Evolutionary conservation across 2,113 vertebrate genomes (phyloP), one percentile per base, ranked within the genome.

Genomic region (Oncorhynchus kisutch): DNA sequence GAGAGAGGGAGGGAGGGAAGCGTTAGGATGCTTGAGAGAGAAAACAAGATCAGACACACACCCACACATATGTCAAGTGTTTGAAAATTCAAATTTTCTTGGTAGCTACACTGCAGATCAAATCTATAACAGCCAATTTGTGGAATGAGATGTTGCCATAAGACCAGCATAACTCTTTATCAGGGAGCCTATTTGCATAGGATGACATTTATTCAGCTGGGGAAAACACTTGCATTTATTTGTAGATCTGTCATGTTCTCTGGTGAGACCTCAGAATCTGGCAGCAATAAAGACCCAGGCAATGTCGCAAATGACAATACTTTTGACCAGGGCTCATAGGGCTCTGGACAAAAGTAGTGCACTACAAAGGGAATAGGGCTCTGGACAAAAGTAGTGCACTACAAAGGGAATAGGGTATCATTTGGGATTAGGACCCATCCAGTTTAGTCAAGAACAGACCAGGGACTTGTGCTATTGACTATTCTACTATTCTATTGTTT

Each of bases 201-300:
- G 49, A 86, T 79, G 79, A 83, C 79, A 84, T 83, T 75, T 81
- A 76, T 80, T 78, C 77, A 77, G 66, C 78, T 57, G 49, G 39
- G 69, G 78, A 85, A 67, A 60, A 71, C 16, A 31, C 59, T 73
- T 84, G 18, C 65, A 66, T 85, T 77, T 81, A 62, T 83, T 81
- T 84, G 71, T 73, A 45, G 73, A 80, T 82, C 83, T 80, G 84
- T 82, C 51, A 48, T 60, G 71, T 48, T 51, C 75, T 86, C 78
- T 74, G 71, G 75, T 72, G 69, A 75, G 51, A 82, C 29, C 62
- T 59, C 6, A 13, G 66, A 71, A 83, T 82, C 71, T 81, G 78
- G 78, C 76, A 86, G 75, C 18, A 74, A 76, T 45, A 45, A 18
- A 54, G 51, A 18, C 12, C 16, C 51, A 18, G 51, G 51, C 16